Conservation (phyloP, 1,140 invertebrate species). For the Nylanderia fulva region DNA sequence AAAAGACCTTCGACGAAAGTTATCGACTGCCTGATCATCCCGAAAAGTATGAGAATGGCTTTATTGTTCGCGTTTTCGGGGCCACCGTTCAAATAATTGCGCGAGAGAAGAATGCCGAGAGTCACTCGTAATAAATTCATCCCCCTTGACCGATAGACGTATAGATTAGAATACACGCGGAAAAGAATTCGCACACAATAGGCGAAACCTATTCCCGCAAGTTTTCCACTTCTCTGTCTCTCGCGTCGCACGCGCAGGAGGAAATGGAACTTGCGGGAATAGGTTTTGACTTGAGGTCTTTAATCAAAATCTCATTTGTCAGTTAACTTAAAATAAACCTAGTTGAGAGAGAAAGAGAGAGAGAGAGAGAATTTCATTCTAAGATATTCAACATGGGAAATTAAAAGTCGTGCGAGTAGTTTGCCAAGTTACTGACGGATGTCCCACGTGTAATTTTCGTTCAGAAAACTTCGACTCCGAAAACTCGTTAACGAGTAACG, state of each 20-base stretch:
- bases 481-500: slow-evolving; percentile 19
- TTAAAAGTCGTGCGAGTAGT: slow-evolving; percentile 18
- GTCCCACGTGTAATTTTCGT: slow-evolving; percentile 20
- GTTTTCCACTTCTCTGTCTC: too few relatives aligned
- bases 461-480: not conserved
- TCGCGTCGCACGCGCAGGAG: not conserved
- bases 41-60: slow-evolving; percentile 49
- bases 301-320: slow-evolving; percentile 35
- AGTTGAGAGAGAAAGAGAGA: too few relatives aligned
- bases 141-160: not conserved
- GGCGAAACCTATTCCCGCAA: too few relatives aligned
- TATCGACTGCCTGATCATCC: slow-evolving; percentile 46
- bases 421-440: slow-evolving; percentile 22
- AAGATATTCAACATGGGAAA: slow-evolving; percentile 30
- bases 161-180: not conserved
- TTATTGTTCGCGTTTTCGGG: slow-evolving; percentile 34
- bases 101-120: not conserved
- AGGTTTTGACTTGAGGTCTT: not conserved
- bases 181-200: not conserved
- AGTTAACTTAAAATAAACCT: slow-evolving; percentile 35
- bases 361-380: not conserved
- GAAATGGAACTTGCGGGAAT: not conserved
- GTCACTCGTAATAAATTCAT: slow-evolving; percentile 37
- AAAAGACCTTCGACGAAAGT: slow-evolving; percentile 26
- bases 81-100: not conserved